A percentile compares a stretch with the other conserved stretches of the same genome.
phyloP scores from a whole-genome alignment of 1,140 invertebrate species.

The Dendrolimus kikuchii region DNA sequence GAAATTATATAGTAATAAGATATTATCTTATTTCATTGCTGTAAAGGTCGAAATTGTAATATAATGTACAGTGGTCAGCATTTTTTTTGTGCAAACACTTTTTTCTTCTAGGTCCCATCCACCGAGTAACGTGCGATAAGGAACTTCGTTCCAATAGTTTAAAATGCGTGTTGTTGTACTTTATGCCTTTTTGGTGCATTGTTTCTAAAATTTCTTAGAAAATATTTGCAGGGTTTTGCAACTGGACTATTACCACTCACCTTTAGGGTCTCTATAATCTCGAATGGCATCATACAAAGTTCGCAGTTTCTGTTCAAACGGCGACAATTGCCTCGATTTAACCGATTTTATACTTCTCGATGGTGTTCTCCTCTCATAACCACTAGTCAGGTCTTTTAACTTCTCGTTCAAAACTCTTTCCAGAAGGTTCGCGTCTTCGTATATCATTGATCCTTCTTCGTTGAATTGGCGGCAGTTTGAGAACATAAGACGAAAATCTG shows the following conservation, averaged over 20 bases:
- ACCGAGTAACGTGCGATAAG: no score
- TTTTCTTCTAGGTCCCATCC: no score
- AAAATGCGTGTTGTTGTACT: no score
- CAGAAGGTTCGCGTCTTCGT: slow-evolving; percentile 92
- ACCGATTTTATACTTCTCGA: slow-evolving; percentile 39
- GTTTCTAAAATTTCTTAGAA: no score
- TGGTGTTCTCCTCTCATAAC: slow-evolving; percentile 35
- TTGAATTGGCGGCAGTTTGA: slow-evolving; percentile 96
- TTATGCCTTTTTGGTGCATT: no score
- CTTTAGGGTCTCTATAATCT: slow-evolving; percentile 92
- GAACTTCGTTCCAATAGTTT: no score
- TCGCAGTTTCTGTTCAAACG: slow-evolving; percentile 84
- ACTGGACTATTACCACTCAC: slow-evolving; percentile 27
- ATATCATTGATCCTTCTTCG: slow-evolving; percentile 95
- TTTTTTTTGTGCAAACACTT: no score
- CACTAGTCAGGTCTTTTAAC: slow-evolving; percentile 78
- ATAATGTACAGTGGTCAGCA: no score
- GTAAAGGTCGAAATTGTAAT: no score
- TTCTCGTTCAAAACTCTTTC: slow-evolving; percentile 90
- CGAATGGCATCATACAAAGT: slow-evolving; percentile 92
- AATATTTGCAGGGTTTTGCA: background rate
- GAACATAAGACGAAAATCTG: slow-evolving; percentile 90
- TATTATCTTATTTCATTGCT: no score
- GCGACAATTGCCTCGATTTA: slow-evolving; percentile 59
- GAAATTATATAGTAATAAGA: no score